Base-by-base conservation (phyloP, 1,140 invertebrate species). In the Triops longicaudatus region DNA sequence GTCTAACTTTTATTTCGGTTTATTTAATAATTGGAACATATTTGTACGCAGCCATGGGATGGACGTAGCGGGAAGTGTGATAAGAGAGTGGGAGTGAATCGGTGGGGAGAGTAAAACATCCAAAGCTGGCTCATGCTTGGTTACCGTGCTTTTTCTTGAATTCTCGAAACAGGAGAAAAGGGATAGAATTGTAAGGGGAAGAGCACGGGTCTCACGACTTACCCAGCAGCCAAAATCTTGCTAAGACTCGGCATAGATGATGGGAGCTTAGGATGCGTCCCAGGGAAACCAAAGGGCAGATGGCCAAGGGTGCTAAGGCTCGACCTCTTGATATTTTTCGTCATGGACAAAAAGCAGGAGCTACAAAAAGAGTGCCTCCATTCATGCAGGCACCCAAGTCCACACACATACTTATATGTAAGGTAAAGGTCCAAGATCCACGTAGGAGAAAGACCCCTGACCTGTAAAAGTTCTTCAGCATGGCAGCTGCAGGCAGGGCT, bases 201-300 rank as follows among this genome's bases (percentile, higher is more conserved):
- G 50, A 63, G 50, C 50, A 63, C 50, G 50, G 50, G 50, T 63
- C 50, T 63, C 50, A 63, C 50, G 50, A 63, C 50, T 63, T 63
- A 63, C 50, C 50, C 50, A 63, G 50, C 50, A 63, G 50, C 50
- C 50, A 63, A 17, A 63, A 63, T n/a, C 50, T 9, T 63, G 50
- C 10, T 3, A 63, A 63, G 50, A 17, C 50, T 14, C 50, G 50
- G 22, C 50, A 17, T 63, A 63, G 50, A 22, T 63, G 50, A 63
- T 63, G 50, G 50, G 50, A 22, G 50, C 50, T n/a, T n/a, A 22
- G 50, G 50, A 63, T 63, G 22, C 50, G 50, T 63, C 50, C 50
- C 17, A 14, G 50, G 50, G 22, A 63, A 63, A 6, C n/a, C 17
- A 63, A 63, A 63, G 50, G 50, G 50, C 50, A 63, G 50, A 63